These are phyloP conservation scores for Pemphigus obesinymphae DNA, from an alignment of 1,140 invertebrate species.

Conservation along the genomic window DNA sequence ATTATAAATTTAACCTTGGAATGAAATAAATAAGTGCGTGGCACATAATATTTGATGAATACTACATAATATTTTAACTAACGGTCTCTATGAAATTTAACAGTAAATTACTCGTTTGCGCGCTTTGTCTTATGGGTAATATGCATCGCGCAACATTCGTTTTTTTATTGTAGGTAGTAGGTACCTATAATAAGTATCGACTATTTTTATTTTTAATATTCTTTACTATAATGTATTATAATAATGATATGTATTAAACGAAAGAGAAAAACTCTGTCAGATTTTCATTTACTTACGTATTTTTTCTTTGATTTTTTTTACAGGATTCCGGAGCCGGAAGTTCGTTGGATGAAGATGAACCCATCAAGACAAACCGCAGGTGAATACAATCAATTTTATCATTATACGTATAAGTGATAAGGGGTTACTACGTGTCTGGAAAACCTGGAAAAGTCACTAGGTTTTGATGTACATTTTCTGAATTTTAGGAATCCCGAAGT, in stretches of 20 bases:
- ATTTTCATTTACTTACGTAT: too few species aligned
- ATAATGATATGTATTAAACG: too few species aligned
- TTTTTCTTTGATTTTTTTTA: not conserved
- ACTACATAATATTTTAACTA: not conserved
- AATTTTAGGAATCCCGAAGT: too few species aligned
- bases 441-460: too few species aligned
- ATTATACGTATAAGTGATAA: too few species aligned
- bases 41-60: not conserved
- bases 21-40: not conserved
- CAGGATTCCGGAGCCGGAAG: conserved; percentile 47
- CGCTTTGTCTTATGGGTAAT: too few species aligned
- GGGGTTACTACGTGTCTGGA: too few species aligned
- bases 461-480: too few species aligned
- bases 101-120: not conserved
- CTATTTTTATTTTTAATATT: not conserved
- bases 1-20: conserved; percentile 7
- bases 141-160: too few species aligned
- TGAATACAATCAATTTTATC: conserved; percentile 11
- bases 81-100: not conserved
- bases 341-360: conserved; percentile 47
- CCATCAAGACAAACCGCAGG: conserved; percentile 46
- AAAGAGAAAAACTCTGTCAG: too few species aligned
- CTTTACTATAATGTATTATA: not conserved
- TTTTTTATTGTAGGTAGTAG: too few species aligned
- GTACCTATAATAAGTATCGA: too few species aligned